Evolutionary conservation across 2,113 vertebrate genomes (phyloP), one percentile per base, ranked within the genome.

Genomic region (Collichthys lucidus): DNA sequence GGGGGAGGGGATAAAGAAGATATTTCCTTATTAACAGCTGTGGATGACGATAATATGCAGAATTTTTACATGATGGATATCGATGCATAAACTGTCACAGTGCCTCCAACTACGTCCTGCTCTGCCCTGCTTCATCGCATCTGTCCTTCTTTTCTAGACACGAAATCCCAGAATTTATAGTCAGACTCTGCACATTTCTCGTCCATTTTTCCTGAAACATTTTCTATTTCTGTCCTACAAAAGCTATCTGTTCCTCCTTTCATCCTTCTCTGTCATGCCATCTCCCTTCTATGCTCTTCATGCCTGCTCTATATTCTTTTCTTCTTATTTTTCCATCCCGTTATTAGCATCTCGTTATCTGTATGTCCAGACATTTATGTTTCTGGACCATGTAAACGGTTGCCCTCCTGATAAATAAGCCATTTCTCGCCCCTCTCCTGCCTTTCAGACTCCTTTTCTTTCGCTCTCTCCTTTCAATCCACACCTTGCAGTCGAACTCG

Each of bases 401-500:
- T 56, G 17, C 26, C 69, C 50, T 64, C 4, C 11, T 4, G 10
- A 42, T 53, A 29, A n/a, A 42, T 19, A 26, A 17, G 24, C 10
- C 29, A 50, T 57, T 12, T 29, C 52, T 50, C 31, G 17, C 60
- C 31, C 7, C 52, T 22, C 15, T 31, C 10, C 52, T 20, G 11
- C 62, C 16, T 26, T 2, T 9, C 16, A n/a, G 22, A 35, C 31
- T 35, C 4, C 3, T 46, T 29, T 16, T 47, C 16, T 44, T 26
- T 67, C 20, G 26, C 42, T 49, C 40, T 20, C 31, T n/a, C 3
- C 53, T 29, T 31, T 63, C 42, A 22, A 11, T 61, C 11, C 90
- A 65, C 29, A 94, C 93, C 93, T 94, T 94, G 94, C 96, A 97
- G 86, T 97, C 96, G 0, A 88, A 95, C 91, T 97, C 96, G 0